Conservation (phyloP, 2,888 invertebrate genomes). For the Steinernema hermaphroditum region DNA sequence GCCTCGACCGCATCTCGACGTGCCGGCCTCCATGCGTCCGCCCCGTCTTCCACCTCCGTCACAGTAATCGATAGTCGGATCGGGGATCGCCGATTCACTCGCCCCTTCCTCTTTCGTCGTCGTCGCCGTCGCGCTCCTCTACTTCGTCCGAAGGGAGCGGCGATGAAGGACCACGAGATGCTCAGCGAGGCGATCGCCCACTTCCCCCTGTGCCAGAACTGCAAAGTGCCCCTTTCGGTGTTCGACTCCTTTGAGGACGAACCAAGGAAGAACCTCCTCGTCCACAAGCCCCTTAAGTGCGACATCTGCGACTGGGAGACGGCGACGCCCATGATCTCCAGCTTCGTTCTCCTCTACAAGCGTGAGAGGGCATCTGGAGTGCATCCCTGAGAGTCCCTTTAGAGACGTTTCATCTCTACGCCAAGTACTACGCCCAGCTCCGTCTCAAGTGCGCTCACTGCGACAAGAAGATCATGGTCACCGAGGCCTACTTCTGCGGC, state of each 20-base stretch:
- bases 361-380: not conserved
- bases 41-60: too few relatives aligned
- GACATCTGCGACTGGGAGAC: not conserved
- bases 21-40: too few relatives aligned
- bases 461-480: not conserved
- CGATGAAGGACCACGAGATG: conserved; percentile 3
- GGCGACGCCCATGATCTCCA: not conserved
- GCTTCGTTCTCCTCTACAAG: not conserved
- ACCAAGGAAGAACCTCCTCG: not conserved
- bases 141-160: not conserved
- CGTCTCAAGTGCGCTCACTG: not conserved
- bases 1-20: too few relatives aligned
- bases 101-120: conserved; percentile 1
- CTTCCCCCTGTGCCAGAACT: not conserved
- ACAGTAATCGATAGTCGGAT: not conserved
- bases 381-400: not conserved
- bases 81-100: not conserved
- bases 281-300: not conserved
- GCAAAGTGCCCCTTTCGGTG: not conserved
- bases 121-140: not conserved
- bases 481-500: not conserved
- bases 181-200: not conserved
- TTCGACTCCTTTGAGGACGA: not conserved
- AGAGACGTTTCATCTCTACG: not conserved
- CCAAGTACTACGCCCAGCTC: not conserved